Evolutionary conservation across 1,140 invertebrate genomes (phyloP).

Genomic region (Rhopalosiphum maidis): DNA sequence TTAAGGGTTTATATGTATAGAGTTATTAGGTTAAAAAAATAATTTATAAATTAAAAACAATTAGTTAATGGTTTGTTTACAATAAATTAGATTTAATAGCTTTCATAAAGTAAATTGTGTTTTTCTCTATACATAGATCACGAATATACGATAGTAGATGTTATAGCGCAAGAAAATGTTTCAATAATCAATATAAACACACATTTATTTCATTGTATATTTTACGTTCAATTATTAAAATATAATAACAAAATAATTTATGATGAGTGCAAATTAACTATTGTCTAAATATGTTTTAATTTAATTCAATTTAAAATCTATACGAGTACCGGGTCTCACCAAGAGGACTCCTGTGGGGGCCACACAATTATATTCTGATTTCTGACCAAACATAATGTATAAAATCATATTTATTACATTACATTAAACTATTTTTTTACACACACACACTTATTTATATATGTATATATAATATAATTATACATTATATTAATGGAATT

Average conservation of each 20-base stretch:
- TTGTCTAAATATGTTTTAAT: not conserved
- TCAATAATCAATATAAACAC: not conserved
- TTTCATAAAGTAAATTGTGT: not conserved
- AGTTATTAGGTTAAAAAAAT: not conserved
- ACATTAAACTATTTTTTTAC: too few relatives aligned
- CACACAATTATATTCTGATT: not conserved
- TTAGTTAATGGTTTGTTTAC: not conserved
- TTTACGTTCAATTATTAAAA: not conserved
- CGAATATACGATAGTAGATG: too few relatives aligned
- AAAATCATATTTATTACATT: not conserved
- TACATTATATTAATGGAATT: not conserved
- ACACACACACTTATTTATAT: too few relatives aligned
- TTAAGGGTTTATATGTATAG: too few relatives aligned
- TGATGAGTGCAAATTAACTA: not conserved
- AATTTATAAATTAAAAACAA: not conserved
- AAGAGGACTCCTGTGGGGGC: too few relatives aligned
- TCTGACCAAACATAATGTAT: not conserved
- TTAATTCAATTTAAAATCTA: too few relatives aligned
- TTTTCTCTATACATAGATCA: not conserved
- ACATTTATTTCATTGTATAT: not conserved
- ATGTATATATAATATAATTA: too few relatives aligned
- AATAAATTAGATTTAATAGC: not conserved
- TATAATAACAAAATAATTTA: not conserved
- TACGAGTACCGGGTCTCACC: too few relatives aligned
- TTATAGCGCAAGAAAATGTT: too few relatives aligned